A percentile compares a stretch with the other conserved stretches of the same genome.
Conservation (phyloP, 2,113 vertebrate genomes). For the Tyrannus savana region DNA sequence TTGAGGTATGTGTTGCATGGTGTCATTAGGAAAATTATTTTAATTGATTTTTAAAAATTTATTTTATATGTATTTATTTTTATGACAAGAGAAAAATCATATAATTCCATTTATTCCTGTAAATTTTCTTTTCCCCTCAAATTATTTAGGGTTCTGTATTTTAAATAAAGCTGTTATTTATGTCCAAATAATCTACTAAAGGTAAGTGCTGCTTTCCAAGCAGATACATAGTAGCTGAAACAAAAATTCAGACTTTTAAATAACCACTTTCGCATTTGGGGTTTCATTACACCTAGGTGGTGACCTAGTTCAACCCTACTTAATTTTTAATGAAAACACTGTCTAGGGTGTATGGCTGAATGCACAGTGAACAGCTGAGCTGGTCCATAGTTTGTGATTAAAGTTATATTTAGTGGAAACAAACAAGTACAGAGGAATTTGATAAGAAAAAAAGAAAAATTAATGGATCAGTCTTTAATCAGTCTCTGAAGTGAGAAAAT, state of each 20-base stretch:
- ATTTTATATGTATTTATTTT: not conserved
- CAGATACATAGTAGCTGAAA: not conserved
- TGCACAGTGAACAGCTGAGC: not conserved
- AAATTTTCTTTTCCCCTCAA: not conserved
- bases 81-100: not conserved
- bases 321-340: constrained; percentile 17
- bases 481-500: not conserved
- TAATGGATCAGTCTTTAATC: not conserved
- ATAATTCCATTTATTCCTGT: not conserved
- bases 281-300: not conserved
- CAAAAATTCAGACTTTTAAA: not conserved
- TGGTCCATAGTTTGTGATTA: not conserved
- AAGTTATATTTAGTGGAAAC: not conserved
- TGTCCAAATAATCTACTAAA: not conserved
- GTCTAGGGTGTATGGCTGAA: not conserved
- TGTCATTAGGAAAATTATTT: not conserved
- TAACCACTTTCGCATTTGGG: not conserved
- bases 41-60: not conserved
- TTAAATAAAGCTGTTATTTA: not conserved
- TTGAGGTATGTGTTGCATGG: not conserved
- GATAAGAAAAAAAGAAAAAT: not conserved
- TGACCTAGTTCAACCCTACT: constrained; percentile 1
- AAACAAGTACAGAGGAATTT: not conserved
- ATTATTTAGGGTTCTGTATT: not conserved
- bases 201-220: not conserved